Evolutionary conservation across 1,140 invertebrate genomes (phyloP).

Genomic region (Ptiloglossa arizonensis): DNA sequence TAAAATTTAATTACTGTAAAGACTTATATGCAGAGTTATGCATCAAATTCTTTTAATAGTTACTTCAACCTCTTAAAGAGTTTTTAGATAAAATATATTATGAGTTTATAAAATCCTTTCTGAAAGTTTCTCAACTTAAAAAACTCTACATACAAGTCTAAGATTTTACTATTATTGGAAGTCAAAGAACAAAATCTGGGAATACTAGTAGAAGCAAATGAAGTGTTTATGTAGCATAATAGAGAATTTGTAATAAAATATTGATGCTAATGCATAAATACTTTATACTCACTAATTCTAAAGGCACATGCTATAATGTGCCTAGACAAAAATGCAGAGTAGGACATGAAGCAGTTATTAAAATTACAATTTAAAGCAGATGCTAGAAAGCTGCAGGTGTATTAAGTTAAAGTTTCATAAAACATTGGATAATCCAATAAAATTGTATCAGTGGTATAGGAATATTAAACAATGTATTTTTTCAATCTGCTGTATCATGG

Average conservation of each 20-base stretch:
- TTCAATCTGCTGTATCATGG: background rate
- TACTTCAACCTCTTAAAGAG: background rate
- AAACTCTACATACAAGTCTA: conserved; percentile 9
- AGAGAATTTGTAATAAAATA: background rate
- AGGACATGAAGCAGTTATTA: conserved; percentile 33
- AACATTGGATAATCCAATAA: conserved; percentile 18
- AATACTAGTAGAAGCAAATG: background rate
- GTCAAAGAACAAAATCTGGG: background rate
- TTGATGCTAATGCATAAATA: background rate
- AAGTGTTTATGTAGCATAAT: conserved; percentile 15
- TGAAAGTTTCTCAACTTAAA: background rate
- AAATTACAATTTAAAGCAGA: conserved; percentile 28
- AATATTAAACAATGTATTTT: conserved; percentile 11
- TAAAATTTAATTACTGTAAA: conserved; percentile 24
- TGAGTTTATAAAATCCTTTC: background rate
- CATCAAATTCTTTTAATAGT: background rate
- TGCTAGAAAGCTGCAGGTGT: conserved; percentile 41
- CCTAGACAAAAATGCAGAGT: conserved; percentile 20
- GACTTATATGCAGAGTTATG: background rate
- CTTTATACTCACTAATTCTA: conserved; percentile 15
- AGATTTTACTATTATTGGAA: background rate
- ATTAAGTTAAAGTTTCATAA: conserved; percentile 13
- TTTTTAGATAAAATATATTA: background rate
- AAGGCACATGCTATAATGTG: conserved; percentile 22
- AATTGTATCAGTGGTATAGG: conserved; percentile 15